These are phyloP conservation scores for Parnassius apollo DNA, from an alignment of 2,888 invertebrate genomes.

Conservation along the genomic window DNA sequence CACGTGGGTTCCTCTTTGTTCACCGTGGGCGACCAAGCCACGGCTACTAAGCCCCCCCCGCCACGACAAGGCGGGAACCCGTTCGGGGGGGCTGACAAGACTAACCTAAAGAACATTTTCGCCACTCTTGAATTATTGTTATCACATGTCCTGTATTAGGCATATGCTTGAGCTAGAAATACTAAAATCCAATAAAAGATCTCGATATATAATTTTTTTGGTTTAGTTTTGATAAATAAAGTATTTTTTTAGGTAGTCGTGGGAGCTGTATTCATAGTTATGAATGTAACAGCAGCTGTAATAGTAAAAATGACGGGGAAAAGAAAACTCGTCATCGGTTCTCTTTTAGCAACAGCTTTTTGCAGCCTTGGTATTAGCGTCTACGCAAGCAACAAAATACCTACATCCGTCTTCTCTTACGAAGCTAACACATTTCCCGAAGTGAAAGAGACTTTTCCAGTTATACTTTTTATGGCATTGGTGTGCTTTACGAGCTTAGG, in stretches of 20 bases:
- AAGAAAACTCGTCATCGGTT: constrained; percentile 58
- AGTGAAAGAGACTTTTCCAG: constrained; percentile 61
- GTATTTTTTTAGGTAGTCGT: constrained; percentile 51
- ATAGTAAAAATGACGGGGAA: constrained; percentile 64
- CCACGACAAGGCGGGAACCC: no score
- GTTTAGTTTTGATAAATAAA: no score
- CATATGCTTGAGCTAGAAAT: no score
- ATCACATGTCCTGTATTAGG: no score
- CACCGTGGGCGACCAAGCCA: no score
- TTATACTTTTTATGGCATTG: constrained; percentile 62
- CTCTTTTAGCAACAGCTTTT: constrained; percentile 53
- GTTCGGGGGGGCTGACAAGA: no score
- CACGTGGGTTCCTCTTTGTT: no score
- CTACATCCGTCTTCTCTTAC: constrained; percentile 60
- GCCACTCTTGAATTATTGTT: no score
- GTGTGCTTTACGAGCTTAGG: constrained; percentile 63
- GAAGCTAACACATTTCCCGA: constrained; percentile 59
- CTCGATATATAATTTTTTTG: no score
- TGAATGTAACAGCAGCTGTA: constrained; percentile 60
- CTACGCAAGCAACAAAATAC: constrained; percentile 49
- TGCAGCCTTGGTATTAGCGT: constrained; percentile 58
- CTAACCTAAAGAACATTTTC: no score
- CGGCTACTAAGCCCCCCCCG: no score
- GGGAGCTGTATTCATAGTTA: constrained; percentile 58
- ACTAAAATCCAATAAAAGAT: no score